A percentile compares a stretch with the other conserved stretches of the same genome.
Evolutionary conservation across 2,888 invertebrate species (phyloP).

Genomic region (Incurvaria masculella): DNA sequence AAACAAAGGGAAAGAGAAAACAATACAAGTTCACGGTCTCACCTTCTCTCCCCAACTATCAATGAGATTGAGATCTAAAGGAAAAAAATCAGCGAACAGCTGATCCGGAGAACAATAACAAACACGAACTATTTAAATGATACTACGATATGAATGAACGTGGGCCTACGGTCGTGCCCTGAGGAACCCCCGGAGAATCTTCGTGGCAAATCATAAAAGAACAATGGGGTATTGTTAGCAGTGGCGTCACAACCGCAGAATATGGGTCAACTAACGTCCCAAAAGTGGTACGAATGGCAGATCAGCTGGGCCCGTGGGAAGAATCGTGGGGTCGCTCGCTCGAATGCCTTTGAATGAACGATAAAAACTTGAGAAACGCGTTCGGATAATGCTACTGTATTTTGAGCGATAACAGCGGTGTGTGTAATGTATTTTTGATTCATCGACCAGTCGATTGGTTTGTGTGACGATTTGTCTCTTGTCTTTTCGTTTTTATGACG

Average conservation of each 20-base stretch:
- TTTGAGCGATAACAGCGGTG: not conserved
- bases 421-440: not conserved
- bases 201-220: constrained; percentile 51
- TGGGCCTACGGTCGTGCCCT: constrained; percentile 28
- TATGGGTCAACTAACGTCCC: constrained; percentile 48
- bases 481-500: too few relatives aligned
- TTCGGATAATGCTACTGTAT: not conserved
- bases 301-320: constrained; percentile 45
- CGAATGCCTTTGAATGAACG: not conserved
- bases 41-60: constrained; percentile 39
- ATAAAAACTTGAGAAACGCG: not conserved
- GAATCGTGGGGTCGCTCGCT: constrained; percentile 18
- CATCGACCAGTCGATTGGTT: not conserved
- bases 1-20: constrained; percentile 27
- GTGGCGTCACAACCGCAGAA: constrained; percentile 45
- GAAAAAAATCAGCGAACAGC: constrained; percentile 45
- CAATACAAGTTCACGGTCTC: constrained; percentile 39
- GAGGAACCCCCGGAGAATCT: constrained; percentile 37
- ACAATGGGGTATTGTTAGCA: constrained; percentile 54
- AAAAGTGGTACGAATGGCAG: constrained; percentile 38
- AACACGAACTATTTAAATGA: constrained; percentile 47
- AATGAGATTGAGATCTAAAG: constrained; percentile 26
- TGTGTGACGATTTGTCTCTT: not conserved
- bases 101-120: constrained; percentile 44
- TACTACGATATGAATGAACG: constrained; percentile 49